Base-by-base conservation (phyloP, 2,113 vertebrate species). In the Atlantisia rogersi region DNA sequence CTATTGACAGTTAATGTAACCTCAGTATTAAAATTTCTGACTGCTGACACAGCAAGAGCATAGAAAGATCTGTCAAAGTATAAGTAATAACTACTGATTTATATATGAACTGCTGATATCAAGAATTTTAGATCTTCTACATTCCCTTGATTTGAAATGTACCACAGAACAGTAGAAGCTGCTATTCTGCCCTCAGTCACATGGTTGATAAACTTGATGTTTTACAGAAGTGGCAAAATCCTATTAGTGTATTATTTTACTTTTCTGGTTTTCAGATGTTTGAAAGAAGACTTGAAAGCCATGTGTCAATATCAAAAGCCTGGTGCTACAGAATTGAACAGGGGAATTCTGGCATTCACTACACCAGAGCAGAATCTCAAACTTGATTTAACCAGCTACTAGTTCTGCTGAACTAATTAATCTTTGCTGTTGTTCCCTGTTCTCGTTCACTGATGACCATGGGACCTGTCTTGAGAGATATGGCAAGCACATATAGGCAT, bases 401-500 rank as follows among this genome's bases (percentile, higher is more conserved):
- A 69, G 56, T 64, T 25, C 15, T 1, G 1, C 4, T 60, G 42
- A 65, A 62, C 3, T 26, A 42, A 42, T 50, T 22, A 55, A 64
- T 60, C n/a, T 78, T 31, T 71, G 53, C 35, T 68, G 8, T 40
- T 71, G 18, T 50, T 68, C 25, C 37, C n/a, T 46, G 10, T n/a
- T 69, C 14, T 35, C 6, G 4, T 13, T 81, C 35, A 20, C 39
- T 29, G 62, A 25, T 1, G 3, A 26, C 37, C 20, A 28, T 2
- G 12, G 69, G 29, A 65, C 22, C 19, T 60, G 31, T 18, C 18
- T 25, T 14, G 58, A 77, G 39, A 42, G 5, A 15, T 20, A 25
- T 0, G 5, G 19, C 40, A 67, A 29, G 15, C 3, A 6, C 53
- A 10, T 15, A 2, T 5, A 37, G 19, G 37, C 29, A 32, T 29